These are phyloP conservation scores for Agonum fuliginosum DNA, from an alignment of 2,888 invertebrate species.

Conservation along the genomic window DNA sequence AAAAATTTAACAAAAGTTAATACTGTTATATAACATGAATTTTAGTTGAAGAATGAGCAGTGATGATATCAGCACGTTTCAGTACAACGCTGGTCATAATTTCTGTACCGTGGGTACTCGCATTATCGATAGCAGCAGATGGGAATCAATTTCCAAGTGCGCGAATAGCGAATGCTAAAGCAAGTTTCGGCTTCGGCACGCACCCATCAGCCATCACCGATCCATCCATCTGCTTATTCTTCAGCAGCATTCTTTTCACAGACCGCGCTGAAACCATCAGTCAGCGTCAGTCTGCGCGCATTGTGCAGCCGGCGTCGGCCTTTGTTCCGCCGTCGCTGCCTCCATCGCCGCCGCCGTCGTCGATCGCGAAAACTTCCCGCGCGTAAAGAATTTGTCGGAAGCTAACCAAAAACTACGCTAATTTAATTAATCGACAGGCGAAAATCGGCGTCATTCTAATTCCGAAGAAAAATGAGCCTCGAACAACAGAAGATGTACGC, in stretches of 20 bases:
- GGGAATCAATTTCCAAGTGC: slow-evolving; percentile 28
- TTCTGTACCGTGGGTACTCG: neutral
- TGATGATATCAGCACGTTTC: neutral
- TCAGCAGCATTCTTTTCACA: slow-evolving; percentile 69
- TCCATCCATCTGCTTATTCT: slow-evolving; percentile 72
- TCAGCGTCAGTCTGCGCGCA: slow-evolving; percentile 73
- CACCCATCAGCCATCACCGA: slow-evolving; percentile 68
- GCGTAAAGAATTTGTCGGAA: slow-evolving; percentile 67
- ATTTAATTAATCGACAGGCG: slow-evolving; percentile 71
- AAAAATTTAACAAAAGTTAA: neutral
- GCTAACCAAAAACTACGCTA: slow-evolving; percentile 66
- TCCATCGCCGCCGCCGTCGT: neutral
- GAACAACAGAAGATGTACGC: slow-evolving; percentile 53
- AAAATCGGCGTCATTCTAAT: slow-evolving; percentile 68
- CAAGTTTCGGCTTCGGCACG: slow-evolving; percentile 65
- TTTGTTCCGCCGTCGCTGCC: slow-evolving; percentile 67
- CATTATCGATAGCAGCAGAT: slow-evolving; percentile 15
- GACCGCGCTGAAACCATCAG: slow-evolving; percentile 69
- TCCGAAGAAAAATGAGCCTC: slow-evolving; percentile 64
- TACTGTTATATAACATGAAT: neutral
- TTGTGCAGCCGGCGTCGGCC: slow-evolving; percentile 68
- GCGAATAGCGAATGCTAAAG: slow-evolving; percentile 40
- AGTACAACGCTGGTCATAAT: neutral
- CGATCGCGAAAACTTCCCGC: slow-evolving; percentile 66
- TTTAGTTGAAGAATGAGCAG: no score